Base-by-base conservation (phyloP, 2,113 vertebrate genomes). In the Philantomba maxwellii region DNA sequence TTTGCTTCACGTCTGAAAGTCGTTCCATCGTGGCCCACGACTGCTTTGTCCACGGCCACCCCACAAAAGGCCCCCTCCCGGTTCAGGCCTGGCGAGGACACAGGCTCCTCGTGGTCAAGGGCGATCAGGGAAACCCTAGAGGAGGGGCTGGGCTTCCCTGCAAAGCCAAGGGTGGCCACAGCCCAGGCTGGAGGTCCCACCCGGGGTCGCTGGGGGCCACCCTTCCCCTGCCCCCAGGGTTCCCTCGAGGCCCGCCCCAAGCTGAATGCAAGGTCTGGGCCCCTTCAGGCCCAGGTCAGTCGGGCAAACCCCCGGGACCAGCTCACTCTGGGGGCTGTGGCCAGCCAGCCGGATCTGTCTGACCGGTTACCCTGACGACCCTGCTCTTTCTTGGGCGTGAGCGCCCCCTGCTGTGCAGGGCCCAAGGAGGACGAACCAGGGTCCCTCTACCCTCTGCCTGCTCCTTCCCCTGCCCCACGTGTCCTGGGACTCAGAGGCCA, bases 331-430 rank as follows among this genome's bases (percentile, higher is more conserved):
- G 14, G 14, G 49, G 26, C 78, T 0, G 2, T 2, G 47, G 6
- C 53, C 51, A 5, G 13, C 16, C 2, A 53, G 45, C 15, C 7
- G 0, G 39, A 43, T 75, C 73, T 26, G 39, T 26, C 73, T 26
- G 23, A 75, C 25, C 12, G 1, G 13, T 43, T 6, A 39, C 77
- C 9, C 77, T 19, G 33, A 8, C 2, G 3, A 12, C 49, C 11
- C 3, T 4, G 4, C 1, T 1, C 95, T 93, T 90, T 45, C 85
- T 84, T 60, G 96, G 57, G 49, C 78, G 14, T 2, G 49, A 58
- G 96, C 82, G 96, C 96, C 97, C 90, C 90, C 96, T 98, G 75
- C 94, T 95, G 97, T 33, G 21, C 60, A 3, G 39, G 45, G 55
- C 28, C 33, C 11, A 7, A 1, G 1, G n/a, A 10, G 36, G 49